Percentiles rank a stretch among this genome's conserved stretches.
Conservation (phyloP, 1,140 invertebrate genomes). For the Anastatus disparis region DNA sequence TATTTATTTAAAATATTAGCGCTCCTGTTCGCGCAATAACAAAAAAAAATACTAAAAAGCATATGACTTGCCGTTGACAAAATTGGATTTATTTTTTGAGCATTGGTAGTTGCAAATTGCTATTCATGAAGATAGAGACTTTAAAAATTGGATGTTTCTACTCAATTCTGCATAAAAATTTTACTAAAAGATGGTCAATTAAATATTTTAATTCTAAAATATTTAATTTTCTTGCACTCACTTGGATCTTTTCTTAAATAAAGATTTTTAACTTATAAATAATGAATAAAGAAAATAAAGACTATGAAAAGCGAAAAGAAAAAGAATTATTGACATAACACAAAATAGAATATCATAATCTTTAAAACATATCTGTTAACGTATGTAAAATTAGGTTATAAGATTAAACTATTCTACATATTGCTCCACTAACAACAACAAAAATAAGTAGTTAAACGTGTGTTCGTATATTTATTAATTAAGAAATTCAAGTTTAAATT, state of each 20-base stretch:
- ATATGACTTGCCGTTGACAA: background rate
- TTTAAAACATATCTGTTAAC: conserved; percentile 58
- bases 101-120: conserved; percentile 7
- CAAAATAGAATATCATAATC: conserved; percentile 23
- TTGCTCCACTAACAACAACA: conserved; percentile 8
- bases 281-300: background rate
- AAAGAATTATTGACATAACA: conserved; percentile 34
- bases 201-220: too few relatives aligned
- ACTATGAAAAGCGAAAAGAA: background rate
- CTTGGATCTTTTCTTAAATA: conserved; percentile 36
- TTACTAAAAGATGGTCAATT: background rate
- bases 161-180: conserved; percentile 7
- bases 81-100: conserved; percentile 29
- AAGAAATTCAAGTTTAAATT: too few relatives aligned
- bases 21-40: too few relatives aligned
- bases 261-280: conserved; percentile 7
- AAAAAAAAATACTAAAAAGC: too few relatives aligned
- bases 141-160: conserved; percentile 21
- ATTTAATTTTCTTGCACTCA: conserved; percentile 28
- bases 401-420: conserved; percentile 43
- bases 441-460: conserved; percentile 15
- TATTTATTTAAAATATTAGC: too few relatives aligned
- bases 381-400: conserved; percentile 57
- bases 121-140: conserved; percentile 32
- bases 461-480: background rate